Evolutionary conservation across 2,113 vertebrate species (phyloP).

Genomic region (human (Homo sapiens)): DNA sequence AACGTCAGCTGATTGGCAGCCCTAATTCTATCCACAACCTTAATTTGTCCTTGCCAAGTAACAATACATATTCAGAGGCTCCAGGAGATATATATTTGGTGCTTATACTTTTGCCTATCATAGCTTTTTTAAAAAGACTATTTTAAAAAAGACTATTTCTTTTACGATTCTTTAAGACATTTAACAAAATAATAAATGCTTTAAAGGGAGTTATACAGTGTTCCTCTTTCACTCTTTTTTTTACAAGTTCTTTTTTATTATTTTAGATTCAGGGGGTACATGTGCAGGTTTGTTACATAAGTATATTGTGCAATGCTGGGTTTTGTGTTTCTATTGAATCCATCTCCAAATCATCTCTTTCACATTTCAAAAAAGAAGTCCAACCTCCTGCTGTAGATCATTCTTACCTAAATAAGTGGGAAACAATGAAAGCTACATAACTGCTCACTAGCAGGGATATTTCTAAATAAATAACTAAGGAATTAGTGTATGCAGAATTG

Average conservation of each 20-base stretch:
- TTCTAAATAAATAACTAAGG: neutral
- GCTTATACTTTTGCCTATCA: neutral
- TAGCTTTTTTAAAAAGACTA: neutral
- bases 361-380: neutral
- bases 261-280: no score
- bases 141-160: neutral
- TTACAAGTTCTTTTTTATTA: neutral
- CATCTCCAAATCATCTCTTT: neutral
- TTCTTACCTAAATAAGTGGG: neutral
- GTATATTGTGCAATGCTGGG: no score
- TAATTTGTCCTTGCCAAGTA: neutral
- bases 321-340: no score
- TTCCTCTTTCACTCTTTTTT: neutral
- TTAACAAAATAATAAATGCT: constrained; percentile 5
- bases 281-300: no score
- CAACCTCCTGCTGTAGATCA: neutral
- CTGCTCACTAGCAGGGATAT: neutral
- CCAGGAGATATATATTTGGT: neutral
- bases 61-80: neutral
- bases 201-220: neutral
- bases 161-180: neutral
- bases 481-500: neutral
- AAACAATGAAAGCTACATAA: neutral
- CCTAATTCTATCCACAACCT: neutral
- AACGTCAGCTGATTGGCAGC: neutral